Percentiles rank a stretch among this genome's conserved stretches.
Evolutionary conservation across 2,113 vertebrate species (phyloP).

Genomic region (Taxidea taxus): DNA sequence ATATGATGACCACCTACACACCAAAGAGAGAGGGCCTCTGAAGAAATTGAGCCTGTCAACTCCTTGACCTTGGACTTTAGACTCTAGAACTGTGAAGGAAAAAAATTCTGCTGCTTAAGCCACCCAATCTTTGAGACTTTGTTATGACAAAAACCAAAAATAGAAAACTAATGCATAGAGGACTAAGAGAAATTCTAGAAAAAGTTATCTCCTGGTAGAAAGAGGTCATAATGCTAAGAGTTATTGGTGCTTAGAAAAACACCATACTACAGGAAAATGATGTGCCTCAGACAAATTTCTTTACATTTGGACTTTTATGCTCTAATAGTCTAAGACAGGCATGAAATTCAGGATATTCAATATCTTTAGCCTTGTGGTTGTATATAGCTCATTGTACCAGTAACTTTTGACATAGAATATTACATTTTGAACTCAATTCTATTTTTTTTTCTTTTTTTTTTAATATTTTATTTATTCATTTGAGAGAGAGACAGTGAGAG

Average conservation of each 20-base stretch:
- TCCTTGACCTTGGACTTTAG: not conserved
- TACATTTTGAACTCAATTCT: not conserved
- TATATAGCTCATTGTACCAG: not conserved
- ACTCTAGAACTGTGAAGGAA: not conserved
- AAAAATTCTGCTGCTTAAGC: not conserved
- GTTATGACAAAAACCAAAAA: not conserved
- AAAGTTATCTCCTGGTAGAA: not conserved
- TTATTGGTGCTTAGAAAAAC: not conserved
- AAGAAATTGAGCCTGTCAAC: not conserved
- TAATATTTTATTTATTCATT: too few species aligned
- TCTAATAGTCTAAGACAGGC: not conserved
- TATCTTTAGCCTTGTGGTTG: not conserved
- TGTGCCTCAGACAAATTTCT: not conserved
- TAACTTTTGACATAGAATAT: not conserved
- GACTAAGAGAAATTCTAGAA: not conserved
- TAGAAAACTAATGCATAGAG: not conserved
- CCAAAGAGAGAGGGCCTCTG: not conserved
- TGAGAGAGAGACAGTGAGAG: too few species aligned
- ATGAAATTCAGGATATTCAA: constrained; percentile 9
- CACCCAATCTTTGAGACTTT: fast-evolving
- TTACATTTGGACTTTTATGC: not conserved
- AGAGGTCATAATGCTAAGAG: not conserved
- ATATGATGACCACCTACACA: not conserved
- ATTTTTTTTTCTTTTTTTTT: not conserved
- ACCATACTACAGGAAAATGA: not conserved